Percentiles rank a stretch among this genome's conserved stretches.
Conservation (phyloP, 92 coral and sea anemone genomes). For the Bergia puertoricense region DNA sequence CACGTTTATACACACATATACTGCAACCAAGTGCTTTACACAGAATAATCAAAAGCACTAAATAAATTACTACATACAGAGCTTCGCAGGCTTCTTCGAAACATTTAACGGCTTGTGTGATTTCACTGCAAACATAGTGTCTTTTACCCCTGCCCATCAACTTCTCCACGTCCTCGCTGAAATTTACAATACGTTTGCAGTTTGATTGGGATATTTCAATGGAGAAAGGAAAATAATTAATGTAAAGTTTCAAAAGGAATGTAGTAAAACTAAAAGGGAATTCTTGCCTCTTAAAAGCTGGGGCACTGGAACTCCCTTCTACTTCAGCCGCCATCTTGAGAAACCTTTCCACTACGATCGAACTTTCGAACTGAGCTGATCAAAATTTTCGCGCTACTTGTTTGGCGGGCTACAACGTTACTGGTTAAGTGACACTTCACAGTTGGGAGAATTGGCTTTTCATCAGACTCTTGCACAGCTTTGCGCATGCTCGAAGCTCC, state of each 20-base stretch:
- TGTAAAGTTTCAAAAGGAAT: background rate
- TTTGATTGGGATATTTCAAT: background rate
- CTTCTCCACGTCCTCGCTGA: constrained; percentile 85
- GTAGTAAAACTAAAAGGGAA: background rate
- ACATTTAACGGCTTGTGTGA: constrained; percentile 90
- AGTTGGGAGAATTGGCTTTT: constrained; percentile 1
- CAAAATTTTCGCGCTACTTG: constrained; percentile 87
- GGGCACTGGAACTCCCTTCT: constrained; percentile 11
- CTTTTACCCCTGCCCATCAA: constrained; percentile 91
- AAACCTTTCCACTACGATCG: background rate
- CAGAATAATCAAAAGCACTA: background rate
- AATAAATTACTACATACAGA: constrained; percentile 65
- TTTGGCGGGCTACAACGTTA: constrained; percentile 93
- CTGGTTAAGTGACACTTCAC: background rate
- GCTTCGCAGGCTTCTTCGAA: constrained; percentile 89
- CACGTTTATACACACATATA: background rate
- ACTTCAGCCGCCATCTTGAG: constrained; percentile 28
- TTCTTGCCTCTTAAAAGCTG: constrained; percentile 37
- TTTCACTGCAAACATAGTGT: constrained; percentile 89
- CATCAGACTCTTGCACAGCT: background rate
- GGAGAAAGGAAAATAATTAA: background rate
- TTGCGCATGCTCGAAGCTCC: too few relatives aligned
- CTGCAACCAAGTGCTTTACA: background rate
- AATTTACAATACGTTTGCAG: constrained; percentile 12
- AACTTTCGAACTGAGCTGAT: constrained; percentile 24